phyloP scores from a whole-genome alignment of 2,113 vertebrate genomes.

The Lonchura striata region DNA sequence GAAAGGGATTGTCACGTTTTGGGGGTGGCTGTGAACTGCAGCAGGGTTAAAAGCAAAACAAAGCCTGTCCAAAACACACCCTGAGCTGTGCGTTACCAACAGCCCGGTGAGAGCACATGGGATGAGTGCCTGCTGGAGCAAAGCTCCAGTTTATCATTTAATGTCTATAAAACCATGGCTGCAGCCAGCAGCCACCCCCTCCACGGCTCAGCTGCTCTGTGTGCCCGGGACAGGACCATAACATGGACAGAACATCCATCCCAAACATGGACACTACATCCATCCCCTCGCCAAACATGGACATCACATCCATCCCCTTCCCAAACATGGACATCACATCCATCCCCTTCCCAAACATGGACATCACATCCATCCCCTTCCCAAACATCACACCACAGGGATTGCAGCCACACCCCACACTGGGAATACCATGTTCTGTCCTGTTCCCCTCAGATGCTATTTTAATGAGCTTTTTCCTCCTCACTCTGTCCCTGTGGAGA shows the following conservation, averaged over 20 bases:
- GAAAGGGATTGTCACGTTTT: accelerated
- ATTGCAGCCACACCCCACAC: background rate
- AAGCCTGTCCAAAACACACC: background rate
- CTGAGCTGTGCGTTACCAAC: background rate
- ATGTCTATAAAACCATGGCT: accelerated
- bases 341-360: background rate
- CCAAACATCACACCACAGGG: background rate
- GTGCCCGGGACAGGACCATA: accelerated
- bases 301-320: background rate
- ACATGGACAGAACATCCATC: background rate
- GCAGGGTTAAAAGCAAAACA: background rate
- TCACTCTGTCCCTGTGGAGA: accelerated
- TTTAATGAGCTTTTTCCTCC: background rate
- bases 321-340: background rate
- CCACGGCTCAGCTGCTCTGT: background rate
- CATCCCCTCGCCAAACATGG: background rate
- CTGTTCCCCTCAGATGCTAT: background rate
- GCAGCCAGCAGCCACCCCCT: background rate
- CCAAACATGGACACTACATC: background rate
- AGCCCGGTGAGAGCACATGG: accelerated
- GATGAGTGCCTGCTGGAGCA: background rate
- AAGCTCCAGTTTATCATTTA: background rate
- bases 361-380: background rate
- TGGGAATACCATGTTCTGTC: background rate
- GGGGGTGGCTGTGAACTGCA: background rate